Evolutionary conservation across 2,113 vertebrate genomes (phyloP).

Genomic region (Equus przewalskii): DNA sequence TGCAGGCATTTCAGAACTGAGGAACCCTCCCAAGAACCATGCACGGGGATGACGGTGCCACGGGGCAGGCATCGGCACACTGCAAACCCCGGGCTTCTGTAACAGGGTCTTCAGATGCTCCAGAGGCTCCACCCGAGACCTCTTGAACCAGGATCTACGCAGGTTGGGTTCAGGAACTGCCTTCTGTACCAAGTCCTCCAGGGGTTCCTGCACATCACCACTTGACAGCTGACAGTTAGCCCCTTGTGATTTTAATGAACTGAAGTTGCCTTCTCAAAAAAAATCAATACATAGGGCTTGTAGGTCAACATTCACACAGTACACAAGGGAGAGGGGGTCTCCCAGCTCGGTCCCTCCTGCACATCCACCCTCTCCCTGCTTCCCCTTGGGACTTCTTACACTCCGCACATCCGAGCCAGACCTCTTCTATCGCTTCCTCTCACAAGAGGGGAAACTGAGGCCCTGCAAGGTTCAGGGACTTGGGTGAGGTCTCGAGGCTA

Average conservation of each 20-base stretch:
- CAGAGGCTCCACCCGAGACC: not conserved
- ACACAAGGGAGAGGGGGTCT: not conserved
- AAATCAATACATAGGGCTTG: not conserved
- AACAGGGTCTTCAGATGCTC: rapidly evolving
- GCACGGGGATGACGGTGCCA: rapidly evolving
- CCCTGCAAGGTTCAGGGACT: not conserved
- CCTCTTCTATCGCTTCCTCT: not conserved
- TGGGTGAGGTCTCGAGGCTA: rapidly evolving
- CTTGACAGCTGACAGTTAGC: too few relatives aligned
- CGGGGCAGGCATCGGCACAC: rapidly evolving
- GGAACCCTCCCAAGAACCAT: not conserved
- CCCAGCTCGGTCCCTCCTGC: not conserved
- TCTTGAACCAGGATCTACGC: rapidly evolving
- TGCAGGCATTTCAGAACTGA: not conserved
- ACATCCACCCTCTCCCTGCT: not conserved
- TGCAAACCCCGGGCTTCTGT: not conserved
- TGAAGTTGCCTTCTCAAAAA: not conserved
- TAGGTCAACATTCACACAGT: not conserved
- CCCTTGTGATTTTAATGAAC: not conserved
- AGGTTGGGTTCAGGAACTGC: not conserved
- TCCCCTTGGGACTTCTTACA: not conserved
- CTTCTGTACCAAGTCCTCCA: not conserved
- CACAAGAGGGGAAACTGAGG: not conserved
- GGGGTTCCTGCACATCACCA: not conserved
- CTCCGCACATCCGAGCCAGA: not conserved